These are phyloP conservation scores for Pedicia rivosa DNA, from an alignment of 2,888 invertebrate genomes.

Conservation along the genomic window DNA sequence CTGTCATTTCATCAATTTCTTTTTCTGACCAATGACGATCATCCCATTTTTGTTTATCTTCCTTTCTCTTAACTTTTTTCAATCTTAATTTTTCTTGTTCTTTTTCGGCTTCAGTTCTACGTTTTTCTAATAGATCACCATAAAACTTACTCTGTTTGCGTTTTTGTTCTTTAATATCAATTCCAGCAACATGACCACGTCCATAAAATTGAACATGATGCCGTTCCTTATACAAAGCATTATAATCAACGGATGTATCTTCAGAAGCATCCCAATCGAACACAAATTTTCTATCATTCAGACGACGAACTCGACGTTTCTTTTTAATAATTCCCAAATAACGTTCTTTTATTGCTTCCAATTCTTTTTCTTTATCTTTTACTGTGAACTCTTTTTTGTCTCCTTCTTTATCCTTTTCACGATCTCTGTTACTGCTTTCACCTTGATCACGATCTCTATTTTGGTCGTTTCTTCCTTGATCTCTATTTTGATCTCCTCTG, in stretches of 20 bases:
- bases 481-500: not conserved
- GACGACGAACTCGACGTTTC: constrained; percentile 74
- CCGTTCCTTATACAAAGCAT: constrained; percentile 86
- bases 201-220: constrained; percentile 98
- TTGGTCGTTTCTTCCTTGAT: constrained; percentile 19
- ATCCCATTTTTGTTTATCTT: constrained; percentile 98
- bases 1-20: constrained; percentile 86
- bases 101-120: constrained; percentile 92
- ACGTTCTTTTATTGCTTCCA: constrained; percentile 89
- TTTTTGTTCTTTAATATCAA: constrained; percentile 92
- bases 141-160: constrained; percentile 95
- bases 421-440: constrained; percentile 20
- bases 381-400: constrained; percentile 2
- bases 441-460: constrained; percentile 32
- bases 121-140: constrained; percentile 83
- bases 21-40: constrained; percentile 99
- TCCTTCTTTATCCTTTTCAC: constrained; percentile 15
- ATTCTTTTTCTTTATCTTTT: constrained; percentile 83
- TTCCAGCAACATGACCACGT: constrained; percentile 92
- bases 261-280: constrained; percentile 99
- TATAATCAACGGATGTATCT: constrained; percentile 96
- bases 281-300: constrained; percentile 98
- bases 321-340: constrained; percentile 89
- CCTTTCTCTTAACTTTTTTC: constrained; percentile 84
- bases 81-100: constrained; percentile 87